A percentile compares a stretch with the other conserved stretches of the same genome.
These are phyloP conservation scores for Trinorchestia longiramus DNA, from an alignment of 1,140 invertebrate genomes.

Conservation along the genomic window DNA sequence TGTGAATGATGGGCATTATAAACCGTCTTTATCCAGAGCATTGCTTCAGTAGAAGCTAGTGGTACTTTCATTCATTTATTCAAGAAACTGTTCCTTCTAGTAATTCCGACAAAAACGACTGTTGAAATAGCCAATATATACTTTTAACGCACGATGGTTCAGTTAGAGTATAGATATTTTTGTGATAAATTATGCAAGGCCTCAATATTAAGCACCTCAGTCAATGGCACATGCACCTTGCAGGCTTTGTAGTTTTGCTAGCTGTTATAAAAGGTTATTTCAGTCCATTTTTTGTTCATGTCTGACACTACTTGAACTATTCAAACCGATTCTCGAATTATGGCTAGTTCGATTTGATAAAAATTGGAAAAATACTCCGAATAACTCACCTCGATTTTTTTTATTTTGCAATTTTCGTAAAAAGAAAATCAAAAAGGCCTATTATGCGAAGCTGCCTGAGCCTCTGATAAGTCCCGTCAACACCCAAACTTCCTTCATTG, in stretches of 20 bases:
- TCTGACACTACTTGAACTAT: background rate
- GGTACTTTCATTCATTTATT: background rate
- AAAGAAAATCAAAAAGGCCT: background rate
- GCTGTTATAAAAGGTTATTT: background rate
- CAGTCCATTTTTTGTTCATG: background rate
- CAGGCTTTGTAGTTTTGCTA: background rate
- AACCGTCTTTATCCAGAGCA: background rate
- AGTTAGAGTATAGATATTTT: background rate
- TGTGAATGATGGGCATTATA: background rate
- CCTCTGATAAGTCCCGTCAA: constrained; percentile 19
- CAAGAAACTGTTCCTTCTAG: background rate
- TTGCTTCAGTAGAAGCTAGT: background rate
- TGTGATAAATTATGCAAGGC: background rate
- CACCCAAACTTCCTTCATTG: constrained; percentile 29
- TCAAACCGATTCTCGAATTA: background rate
- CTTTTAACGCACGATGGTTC: background rate
- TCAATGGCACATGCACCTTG: background rate
- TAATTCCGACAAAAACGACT: background rate
- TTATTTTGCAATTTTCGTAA: background rate
- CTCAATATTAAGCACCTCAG: background rate
- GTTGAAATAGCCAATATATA: background rate
- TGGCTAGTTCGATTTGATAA: background rate
- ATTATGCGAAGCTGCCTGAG: constrained; percentile 20
- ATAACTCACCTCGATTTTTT: background rate
- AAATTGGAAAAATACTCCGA: background rate